Evolutionary conservation across 2,797 vertebrate genomes (phyloP), one percentile per base, ranked within the genome.

Genomic region (Megaceryle alcyon): DNA sequence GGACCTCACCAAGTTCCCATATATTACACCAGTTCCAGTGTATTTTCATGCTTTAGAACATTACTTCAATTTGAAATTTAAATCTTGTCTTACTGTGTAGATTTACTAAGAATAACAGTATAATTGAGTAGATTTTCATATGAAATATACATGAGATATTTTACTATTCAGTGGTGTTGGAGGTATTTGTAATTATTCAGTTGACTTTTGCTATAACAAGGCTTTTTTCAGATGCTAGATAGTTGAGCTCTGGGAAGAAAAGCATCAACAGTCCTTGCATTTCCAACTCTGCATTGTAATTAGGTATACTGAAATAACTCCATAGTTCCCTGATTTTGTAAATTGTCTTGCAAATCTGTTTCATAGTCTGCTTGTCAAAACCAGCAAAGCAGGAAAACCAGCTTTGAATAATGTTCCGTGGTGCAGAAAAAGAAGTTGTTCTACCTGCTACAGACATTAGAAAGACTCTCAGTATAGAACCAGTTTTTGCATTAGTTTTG

Each of bases 341-440:
- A 79, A 92, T 97, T 96, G 90, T 86, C 69, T 90, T 96, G 90
- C 86, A 96, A 94, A 95, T 92, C 54, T 92, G 4, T 76, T 91
- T 92, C 64, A 46, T 73, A 82, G 48, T 73, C 39, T 8, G 0
- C 59, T 87, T 95, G 85, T 80, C 80, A 92, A 92, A 93, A 91
- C n/a, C 66, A 61, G 60, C 29, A 84, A 82, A 87, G 82, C 56
- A 87, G 64, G 57, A 82, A 91, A 88, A 92, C 65, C 88, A 63
- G 10, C 12, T 94, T 93, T 90, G 73, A 82, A 86, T 78, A 59
- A 26, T 35, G 18, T 61, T 94, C 77, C 23, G 2, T 72, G 14
- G 11, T 75, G 65, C 61, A 80, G 61, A 93, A 83, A 80, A 15
- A 80, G 65, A 64, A 71, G 31, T 60, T 91, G 61, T 87, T 91